These are phyloP conservation scores for Trichomalopsis sarcophagae DNA, from an alignment of 1,140 invertebrate species.

Conservation along the genomic window DNA sequence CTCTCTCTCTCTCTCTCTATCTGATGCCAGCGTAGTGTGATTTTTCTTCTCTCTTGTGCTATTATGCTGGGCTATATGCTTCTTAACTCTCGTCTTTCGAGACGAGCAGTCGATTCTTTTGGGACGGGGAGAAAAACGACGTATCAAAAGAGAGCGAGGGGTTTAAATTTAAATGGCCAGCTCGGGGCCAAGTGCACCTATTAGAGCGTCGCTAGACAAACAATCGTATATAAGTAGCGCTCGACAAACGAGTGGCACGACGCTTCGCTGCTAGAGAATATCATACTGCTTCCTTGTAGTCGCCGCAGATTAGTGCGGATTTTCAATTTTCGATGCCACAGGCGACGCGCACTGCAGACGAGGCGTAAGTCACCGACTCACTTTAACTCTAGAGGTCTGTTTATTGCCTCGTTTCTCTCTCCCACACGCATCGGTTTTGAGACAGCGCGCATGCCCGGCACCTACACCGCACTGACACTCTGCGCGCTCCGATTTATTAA, in stretches of 20 bases:
- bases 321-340: too few relatives aligned
- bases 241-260: background rate
- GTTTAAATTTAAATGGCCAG: background rate
- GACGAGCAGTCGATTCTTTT: too few relatives aligned
- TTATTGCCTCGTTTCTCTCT: slow-evolving; percentile 30
- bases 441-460: slow-evolving; percentile 11
- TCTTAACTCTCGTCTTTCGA: background rate
- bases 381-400: slow-evolving; percentile 27
- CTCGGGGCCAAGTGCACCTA: background rate
- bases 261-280: background rate
- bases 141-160: background rate
- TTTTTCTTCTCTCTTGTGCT: background rate
- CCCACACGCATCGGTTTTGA: background rate
- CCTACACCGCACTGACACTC: background rate
- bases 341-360: background rate
- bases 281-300: background rate
- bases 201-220: background rate
- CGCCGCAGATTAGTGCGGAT: too few relatives aligned
- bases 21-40: slow-evolving; percentile 9
- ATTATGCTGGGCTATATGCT: background rate
- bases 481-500: slow-evolving; percentile 37
- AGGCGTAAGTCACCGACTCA: background rate
- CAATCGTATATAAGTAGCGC: background rate
- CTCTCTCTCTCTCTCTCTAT: too few relatives aligned
- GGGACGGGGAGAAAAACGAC: background rate